phyloP scores from a whole-genome alignment of 2,888 invertebrate species.

The Drosophila pseudotakahashii region DNA sequence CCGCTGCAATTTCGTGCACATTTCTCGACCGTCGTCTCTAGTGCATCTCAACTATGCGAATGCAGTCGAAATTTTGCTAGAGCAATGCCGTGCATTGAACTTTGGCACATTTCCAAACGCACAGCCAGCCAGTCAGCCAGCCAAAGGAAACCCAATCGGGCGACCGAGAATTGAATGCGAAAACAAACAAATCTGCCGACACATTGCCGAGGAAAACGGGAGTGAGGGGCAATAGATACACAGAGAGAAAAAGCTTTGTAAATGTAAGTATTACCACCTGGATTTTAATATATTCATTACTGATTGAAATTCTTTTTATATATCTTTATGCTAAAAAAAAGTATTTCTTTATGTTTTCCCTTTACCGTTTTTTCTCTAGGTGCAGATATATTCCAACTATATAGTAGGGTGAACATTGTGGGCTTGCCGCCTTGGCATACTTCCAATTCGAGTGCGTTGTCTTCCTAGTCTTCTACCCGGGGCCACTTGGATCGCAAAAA shows the following conservation, averaged over 20 bases:
- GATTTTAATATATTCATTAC: not conserved
- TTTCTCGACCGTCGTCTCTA: slow-evolving; percentile 14
- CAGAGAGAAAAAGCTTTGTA: not conserved
- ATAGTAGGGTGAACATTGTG: slow-evolving; percentile 13
- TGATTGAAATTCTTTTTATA: not conserved
- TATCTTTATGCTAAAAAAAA: no score
- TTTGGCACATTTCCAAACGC: slow-evolving; percentile 69
- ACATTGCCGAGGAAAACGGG: slow-evolving; percentile 42
- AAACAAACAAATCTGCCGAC: slow-evolving; percentile 60
- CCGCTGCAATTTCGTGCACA: slow-evolving; percentile 2
- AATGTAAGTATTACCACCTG: not conserved
- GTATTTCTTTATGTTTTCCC: no score
- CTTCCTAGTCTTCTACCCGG: slow-evolving; percentile 25
- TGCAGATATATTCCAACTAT: not conserved
- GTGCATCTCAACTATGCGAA: slow-evolving; percentile 30
- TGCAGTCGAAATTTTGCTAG: slow-evolving; percentile 35
- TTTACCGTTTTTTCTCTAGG: not conserved
- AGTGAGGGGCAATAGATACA: not conserved
- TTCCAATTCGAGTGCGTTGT: slow-evolving; percentile 52
- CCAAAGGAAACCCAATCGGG: slow-evolving; percentile 35
- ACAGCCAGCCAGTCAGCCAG: slow-evolving; percentile 9
- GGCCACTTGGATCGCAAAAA: slow-evolving; percentile 48
- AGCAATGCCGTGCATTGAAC: slow-evolving; percentile 60
- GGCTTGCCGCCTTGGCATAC: slow-evolving; percentile 48
- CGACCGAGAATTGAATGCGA: slow-evolving; percentile 48